Conservation (phyloP, 2,888 invertebrate genomes). For the Conomelus anceps region DNA sequence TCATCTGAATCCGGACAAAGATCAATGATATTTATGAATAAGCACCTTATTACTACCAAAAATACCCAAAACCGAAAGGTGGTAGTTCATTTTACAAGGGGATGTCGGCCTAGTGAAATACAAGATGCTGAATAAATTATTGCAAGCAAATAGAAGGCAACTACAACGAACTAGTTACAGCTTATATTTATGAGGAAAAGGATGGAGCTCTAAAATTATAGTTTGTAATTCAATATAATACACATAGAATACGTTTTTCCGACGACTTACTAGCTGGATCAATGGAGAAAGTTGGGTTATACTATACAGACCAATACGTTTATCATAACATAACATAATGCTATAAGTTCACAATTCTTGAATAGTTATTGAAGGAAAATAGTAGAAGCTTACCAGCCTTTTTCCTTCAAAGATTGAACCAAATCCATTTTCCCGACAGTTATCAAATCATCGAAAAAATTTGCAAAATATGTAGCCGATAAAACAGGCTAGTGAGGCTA, state of each 20-base stretch:
- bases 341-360: not conserved
- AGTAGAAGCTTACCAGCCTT: constrained; percentile 55
- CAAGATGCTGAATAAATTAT: too few relatives aligned
- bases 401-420: constrained; percentile 52
- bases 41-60: too few relatives aligned
- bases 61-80: too few relatives aligned
- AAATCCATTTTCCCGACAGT: constrained; percentile 15
- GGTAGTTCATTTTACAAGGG: too few relatives aligned
- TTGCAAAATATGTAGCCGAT: not conserved
- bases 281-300: not conserved
- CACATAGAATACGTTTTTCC: not conserved
- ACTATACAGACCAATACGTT: constrained; percentile 14
- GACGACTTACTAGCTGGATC: not conserved
- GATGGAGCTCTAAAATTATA: too few relatives aligned
- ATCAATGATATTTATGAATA: too few relatives aligned
- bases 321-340: not conserved
- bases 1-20: too few relatives aligned
- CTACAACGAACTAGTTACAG: not conserved
- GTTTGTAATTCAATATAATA: too few relatives aligned
- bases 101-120: too few relatives aligned
- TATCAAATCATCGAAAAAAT: not conserved
- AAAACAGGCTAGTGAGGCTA: not conserved
- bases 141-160: too few relatives aligned
- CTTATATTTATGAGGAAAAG: too few relatives aligned
- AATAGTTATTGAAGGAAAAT: constrained; percentile 10